Percentiles rank a stretch among this genome's conserved stretches.
Conservation (phyloP, 2,888 invertebrate genomes). For the Synanthedon vespiformis region DNA sequence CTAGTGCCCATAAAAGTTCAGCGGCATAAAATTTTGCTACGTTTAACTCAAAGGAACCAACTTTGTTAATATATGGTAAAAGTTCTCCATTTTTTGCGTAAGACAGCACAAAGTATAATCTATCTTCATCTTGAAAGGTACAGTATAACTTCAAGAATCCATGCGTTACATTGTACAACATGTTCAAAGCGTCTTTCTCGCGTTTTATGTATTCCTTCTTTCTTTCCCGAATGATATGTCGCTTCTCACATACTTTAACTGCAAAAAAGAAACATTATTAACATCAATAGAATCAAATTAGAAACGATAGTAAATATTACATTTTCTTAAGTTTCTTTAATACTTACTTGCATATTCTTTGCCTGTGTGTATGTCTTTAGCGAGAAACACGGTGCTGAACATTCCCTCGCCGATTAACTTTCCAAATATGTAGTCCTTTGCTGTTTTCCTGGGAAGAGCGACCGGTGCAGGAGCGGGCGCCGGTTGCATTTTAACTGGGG, state of each 20-base stretch:
- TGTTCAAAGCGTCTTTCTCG: slow-evolving; percentile 94
- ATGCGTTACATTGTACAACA: slow-evolving; percentile 82
- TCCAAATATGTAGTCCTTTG: slow-evolving; percentile 94
- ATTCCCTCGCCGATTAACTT: slow-evolving; percentile 97
- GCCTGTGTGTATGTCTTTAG: slow-evolving; percentile 89
- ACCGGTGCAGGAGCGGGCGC: slow-evolving; percentile 51
- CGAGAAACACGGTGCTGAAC: slow-evolving; percentile 95
- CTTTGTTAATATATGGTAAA: slow-evolving; percentile 89
- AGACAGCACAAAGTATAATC: slow-evolving; percentile 94
- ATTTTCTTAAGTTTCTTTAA: neutral
- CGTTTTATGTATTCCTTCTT: slow-evolving; percentile 93
- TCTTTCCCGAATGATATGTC: slow-evolving; percentile 91
- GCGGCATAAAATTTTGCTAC: slow-evolving; percentile 95
- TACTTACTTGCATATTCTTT: slow-evolving; percentile 95
- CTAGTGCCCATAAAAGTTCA: slow-evolving; percentile 91
- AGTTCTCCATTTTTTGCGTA: slow-evolving; percentile 97
- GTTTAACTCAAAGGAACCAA: slow-evolving; percentile 88
- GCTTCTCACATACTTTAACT: slow-evolving; percentile 99
- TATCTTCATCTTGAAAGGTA: slow-evolving; percentile 94
- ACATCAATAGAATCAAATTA: slow-evolving; percentile 2
- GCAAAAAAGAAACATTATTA: slow-evolving; percentile 38
- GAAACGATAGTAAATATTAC: neutral
- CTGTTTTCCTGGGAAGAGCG: slow-evolving; percentile 73
- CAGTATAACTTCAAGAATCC: slow-evolving; percentile 95
- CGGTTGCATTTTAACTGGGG: slow-evolving; percentile 64